phyloP scores from a whole-genome alignment of 2,888 invertebrate species.

The Drosophila rellima region DNA sequence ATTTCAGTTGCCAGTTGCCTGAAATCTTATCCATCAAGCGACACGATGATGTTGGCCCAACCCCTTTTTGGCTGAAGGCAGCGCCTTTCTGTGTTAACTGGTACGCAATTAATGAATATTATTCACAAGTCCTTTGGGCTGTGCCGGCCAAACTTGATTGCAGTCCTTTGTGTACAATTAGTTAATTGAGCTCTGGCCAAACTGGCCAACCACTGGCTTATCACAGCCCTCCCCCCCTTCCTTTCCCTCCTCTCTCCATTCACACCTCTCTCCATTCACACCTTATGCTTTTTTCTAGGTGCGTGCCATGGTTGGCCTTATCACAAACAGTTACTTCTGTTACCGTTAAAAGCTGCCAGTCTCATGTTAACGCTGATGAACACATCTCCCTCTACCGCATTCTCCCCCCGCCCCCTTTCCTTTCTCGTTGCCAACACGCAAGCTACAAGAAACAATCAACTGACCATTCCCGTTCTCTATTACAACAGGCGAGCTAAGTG shows the following conservation, averaged over 20 bases:
- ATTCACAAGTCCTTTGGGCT: slow-evolving; percentile 41
- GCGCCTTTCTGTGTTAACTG: slow-evolving; percentile 52
- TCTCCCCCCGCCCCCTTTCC: not conserved
- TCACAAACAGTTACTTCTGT: slow-evolving; percentile 58
- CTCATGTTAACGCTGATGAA: slow-evolving; percentile 64
- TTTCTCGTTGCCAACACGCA: slow-evolving; percentile 48
- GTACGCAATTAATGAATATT: slow-evolving; percentile 66
- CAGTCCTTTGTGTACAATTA: slow-evolving; percentile 77
- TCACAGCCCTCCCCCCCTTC: slow-evolving; percentile 16
- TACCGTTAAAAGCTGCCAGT: slow-evolving; percentile 68
- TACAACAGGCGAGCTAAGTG: slow-evolving; percentile 33
- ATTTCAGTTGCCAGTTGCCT: slow-evolving; percentile 38
- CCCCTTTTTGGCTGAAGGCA: slow-evolving; percentile 33
- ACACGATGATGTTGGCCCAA: slow-evolving; percentile 58
- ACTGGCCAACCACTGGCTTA: slow-evolving; percentile 39
- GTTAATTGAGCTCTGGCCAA: slow-evolving; percentile 69
- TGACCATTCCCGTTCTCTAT: slow-evolving; percentile 45
- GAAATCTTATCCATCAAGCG: slow-evolving; percentile 78
- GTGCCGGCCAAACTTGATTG: slow-evolving; percentile 46
- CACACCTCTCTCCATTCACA: not conserved
- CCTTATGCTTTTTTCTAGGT: slow-evolving; percentile 25
- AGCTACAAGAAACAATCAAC: slow-evolving; percentile 65
- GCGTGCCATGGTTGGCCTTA: slow-evolving; percentile 48
- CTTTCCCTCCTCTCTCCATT: not conserved
- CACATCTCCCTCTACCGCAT: slow-evolving; percentile 39